Base-by-base conservation (phyloP, 2,797 vertebrate genomes). In the Taenioides sp. region DNA sequence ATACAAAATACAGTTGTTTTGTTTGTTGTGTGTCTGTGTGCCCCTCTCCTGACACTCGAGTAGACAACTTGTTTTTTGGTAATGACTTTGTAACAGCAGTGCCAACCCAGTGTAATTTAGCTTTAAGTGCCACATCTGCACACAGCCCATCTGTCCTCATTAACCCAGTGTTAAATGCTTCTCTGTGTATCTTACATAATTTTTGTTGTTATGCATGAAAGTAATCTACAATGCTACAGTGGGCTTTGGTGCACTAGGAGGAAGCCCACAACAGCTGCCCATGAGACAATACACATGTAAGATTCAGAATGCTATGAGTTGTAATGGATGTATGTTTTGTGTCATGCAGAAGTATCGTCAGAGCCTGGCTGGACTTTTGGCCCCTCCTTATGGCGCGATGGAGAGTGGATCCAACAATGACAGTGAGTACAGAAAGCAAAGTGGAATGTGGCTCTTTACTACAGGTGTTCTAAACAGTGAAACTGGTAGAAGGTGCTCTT, bases 321-420 rank as follows among this genome's bases (percentile, higher is more conserved):
- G 0, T 72, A 54, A 71, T 34, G 52, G 20, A 25, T 54, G 7
- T 71, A 27, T 70, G 61, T 72, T 50, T 74, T 79, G 75, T 76
- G 27, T 70, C 20, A 76, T 80, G 63, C 63, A 98, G 97, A 98
- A 98, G 92, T 97, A 96, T 83, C 96, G 97, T 81, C 97, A 97
- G 81, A 97, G 96, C 81, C 95, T 98, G 94, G 97, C 97, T 87
- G 96, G 95, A 89, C 95, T 98, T 76, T 91, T 98, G 91, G 96
- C 96, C 86, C 97, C 97, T 93, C 97, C 97, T 80, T 98, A 98
- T 94, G 97, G 97, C 92, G 96, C 96, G 84, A 98, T 98, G 95
- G 97, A 98, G 94, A 97, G 95, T 65, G 92, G 94, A 86, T 95
- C 96, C 83, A 96, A 95, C 93, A 97, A 96, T 93, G 96, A 98